Base-by-base conservation (phyloP, 2,113 vertebrate genomes). In the Corythaixoides concolor region DNA sequence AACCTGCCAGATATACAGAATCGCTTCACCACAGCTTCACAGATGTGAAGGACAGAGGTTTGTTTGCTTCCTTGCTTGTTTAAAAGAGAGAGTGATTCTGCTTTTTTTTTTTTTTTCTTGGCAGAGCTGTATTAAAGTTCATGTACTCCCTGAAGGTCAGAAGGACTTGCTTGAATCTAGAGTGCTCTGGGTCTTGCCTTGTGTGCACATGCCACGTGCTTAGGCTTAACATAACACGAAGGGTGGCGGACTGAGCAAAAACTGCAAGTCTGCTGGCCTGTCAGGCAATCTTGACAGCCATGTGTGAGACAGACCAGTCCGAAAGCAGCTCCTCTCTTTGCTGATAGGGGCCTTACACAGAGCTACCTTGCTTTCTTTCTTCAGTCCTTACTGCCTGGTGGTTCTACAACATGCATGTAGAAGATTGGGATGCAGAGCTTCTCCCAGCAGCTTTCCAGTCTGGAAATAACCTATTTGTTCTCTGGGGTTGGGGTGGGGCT, bases 51-150 rank as follows among this genome's bases (percentile, higher is more conserved):
- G 47, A 80, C 4, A 28, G 66, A 63, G 27, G 7, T 66, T 73
- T 92, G 19, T 80, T 62, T 76, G 21, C 35, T 59, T 53, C 67
- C 26, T 86, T 32, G 6, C n/a, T 75, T 64, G 23, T 68, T 85
- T 69, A 62, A 81, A 80, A 83, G 84, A 69, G 27, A 63, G 66
- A 52, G 26, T 28, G 13, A 13, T 67, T 90, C 79, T 93, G 52
- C 89, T 95, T 91, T 72, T 91, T 95, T 91, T 72, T 55, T 91
- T 95, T 92, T 94, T 92, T 94, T 91, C 66, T 56, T 72, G 49
- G 14, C 35, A 95, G 56, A 75, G 39, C 52, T 85, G 39, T 72
- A 82, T 75, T 81, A 85, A 89, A 94, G 83, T 64, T 95, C 52
- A 55, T 12, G 20, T 70, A 14, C 37, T 67, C 72, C 55, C 59